These are phyloP conservation scores for Sus cebifrons DNA, from an alignment of 2,797 vertebrate genomes.

Conservation along the genomic window DNA sequence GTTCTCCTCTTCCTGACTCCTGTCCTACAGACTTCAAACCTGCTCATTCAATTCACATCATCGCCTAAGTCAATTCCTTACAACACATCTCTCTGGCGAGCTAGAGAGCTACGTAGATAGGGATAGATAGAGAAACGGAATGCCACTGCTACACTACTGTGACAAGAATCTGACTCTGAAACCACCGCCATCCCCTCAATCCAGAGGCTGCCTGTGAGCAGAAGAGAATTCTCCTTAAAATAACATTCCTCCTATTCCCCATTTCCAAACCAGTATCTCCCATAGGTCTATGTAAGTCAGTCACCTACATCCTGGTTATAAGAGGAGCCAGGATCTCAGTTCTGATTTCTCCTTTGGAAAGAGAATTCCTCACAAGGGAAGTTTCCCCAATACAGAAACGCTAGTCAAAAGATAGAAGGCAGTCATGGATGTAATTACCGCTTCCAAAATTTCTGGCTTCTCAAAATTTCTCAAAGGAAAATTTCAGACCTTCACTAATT, in stretches of 20 bases:
- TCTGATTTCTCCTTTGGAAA: slow-evolving; percentile 18
- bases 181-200: not conserved
- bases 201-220: not conserved
- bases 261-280: slow-evolving; percentile 14
- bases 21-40: slow-evolving; percentile 4
- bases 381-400: not conserved
- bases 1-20: not conserved
- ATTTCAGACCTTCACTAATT: not conserved
- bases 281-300: not conserved
- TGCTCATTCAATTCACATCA: not conserved
- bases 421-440: not conserved
- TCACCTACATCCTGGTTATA: not conserved
- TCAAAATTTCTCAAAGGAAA: not conserved
- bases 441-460: not conserved
- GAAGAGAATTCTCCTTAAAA: slow-evolving; percentile 1
- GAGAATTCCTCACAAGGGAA: not conserved
- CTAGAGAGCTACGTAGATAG: not conserved
- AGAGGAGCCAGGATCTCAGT: not conserved
- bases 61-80: not conserved
- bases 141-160: not conserved
- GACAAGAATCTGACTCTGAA: not conserved
- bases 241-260: not conserved
- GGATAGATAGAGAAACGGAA: not conserved
- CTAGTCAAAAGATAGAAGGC: not conserved
- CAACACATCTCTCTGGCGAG: not conserved